Conservation (phyloP, 2,888 invertebrate species). For the Adelphocoris suturalis region DNA sequence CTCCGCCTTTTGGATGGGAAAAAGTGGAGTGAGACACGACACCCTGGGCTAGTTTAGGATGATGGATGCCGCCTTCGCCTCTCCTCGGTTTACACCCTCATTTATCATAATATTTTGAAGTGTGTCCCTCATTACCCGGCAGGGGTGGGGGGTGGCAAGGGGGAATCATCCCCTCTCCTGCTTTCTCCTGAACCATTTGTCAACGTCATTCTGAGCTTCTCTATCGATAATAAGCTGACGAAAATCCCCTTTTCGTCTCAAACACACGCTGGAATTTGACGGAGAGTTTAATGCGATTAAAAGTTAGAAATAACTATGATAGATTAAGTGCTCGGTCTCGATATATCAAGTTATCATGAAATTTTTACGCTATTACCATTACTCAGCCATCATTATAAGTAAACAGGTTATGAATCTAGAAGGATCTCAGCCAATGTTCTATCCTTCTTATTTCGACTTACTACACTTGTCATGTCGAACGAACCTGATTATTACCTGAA, state of each 20-base stretch:
- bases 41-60: slow-evolving; percentile 66
- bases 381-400: too few species aligned
- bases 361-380: too few species aligned
- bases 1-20: slow-evolving; percentile 22
- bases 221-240: slow-evolving; percentile 69
- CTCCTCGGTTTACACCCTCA: slow-evolving; percentile 71
- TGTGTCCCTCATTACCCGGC: slow-evolving; percentile 69
- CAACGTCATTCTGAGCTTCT: slow-evolving; percentile 68
- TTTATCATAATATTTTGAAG: slow-evolving; percentile 75
- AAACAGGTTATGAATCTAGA: too few species aligned
- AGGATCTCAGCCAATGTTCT: too few species aligned
- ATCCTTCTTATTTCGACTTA: too few species aligned
- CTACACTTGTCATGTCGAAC: too few species aligned
- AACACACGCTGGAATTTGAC: slow-evolving; percentile 62
- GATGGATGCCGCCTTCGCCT: slow-evolving; percentile 69
- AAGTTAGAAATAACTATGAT: slow-evolving; percentile 55
- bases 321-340: slow-evolving; percentile 5
- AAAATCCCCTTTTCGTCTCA: slow-evolving; percentile 65
- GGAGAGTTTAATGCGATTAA: slow-evolving; percentile 57
- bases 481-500: too few species aligned
- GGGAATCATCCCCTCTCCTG: not conserved
- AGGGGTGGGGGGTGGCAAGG: slow-evolving; percentile 21
- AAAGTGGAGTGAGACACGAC: slow-evolving; percentile 2
- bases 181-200: slow-evolving; percentile 55
- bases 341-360: too few species aligned